Evolutionary conservation across 2,888 invertebrate genomes (phyloP).

Genomic region (Dendrolimus pini): DNA sequence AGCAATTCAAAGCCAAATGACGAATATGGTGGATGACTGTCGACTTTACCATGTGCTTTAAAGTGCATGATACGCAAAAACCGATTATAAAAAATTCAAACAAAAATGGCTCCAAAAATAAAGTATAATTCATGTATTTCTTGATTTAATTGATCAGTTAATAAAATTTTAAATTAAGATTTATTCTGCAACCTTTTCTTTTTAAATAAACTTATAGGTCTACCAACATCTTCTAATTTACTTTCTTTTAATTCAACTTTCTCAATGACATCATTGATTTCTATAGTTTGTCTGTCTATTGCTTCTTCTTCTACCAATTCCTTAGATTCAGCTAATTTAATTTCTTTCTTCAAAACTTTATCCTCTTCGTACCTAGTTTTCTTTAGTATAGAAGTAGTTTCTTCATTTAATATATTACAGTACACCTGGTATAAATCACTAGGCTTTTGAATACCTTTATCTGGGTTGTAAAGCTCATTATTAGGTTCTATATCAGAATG

Average conservation of each 20-base stretch:
- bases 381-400: constrained; percentile 55
- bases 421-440: constrained; percentile 59
- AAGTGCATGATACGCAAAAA: too few relatives aligned
- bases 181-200: constrained; percentile 51
- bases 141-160: too few relatives aligned
- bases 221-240: constrained; percentile 24
- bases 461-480: constrained; percentile 31
- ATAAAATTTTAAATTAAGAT: constrained; percentile 10
- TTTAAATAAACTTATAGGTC: constrained; percentile 60
- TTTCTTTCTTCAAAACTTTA: constrained; percentile 7
- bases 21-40: too few relatives aligned
- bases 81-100: too few relatives aligned
- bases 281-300: constrained; percentile 29
- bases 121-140: too few relatives aligned
- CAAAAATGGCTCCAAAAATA: too few relatives aligned
- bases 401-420: constrained; percentile 32
- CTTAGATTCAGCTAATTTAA: constrained; percentile 3
- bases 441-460: constrained; percentile 52
- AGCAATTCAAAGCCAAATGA: too few relatives aligned
- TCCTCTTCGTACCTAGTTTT: constrained; percentile 41
- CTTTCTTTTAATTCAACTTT: constrained; percentile 24
- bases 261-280: constrained; percentile 53
- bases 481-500: constrained; percentile 42
- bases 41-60: too few relatives aligned
- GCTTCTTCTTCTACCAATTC: constrained; percentile 4